Conservation (phyloP, 2,113 vertebrate species). For the Lepisosteus oculatus region DNA sequence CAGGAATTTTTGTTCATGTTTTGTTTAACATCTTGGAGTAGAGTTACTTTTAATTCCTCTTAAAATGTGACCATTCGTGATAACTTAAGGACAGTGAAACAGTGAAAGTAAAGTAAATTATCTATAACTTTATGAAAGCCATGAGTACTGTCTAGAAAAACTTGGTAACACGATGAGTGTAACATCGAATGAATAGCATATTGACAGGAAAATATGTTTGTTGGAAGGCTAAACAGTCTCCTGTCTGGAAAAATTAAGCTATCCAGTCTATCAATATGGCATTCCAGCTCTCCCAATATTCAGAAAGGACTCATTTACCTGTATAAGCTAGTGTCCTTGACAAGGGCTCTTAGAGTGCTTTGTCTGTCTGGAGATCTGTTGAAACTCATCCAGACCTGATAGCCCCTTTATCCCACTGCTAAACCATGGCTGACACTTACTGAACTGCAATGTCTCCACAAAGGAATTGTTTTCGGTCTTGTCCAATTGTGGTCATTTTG, state of each 20-base stretch:
- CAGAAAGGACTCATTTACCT: conserved; percentile 24
- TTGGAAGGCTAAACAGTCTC: conserved; percentile 40
- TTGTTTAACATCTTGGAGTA: no score
- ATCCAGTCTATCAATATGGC: conserved; percentile 35
- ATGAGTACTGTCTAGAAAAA: no score
- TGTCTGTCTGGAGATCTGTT: conserved; percentile 21
- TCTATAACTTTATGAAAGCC: no score
- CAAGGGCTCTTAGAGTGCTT: conserved; percentile 28
- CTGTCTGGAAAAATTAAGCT: conserved; percentile 43
- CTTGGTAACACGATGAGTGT: no score
- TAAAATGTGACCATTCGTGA: no score
- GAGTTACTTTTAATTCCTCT: no score
- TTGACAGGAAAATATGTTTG: no score
- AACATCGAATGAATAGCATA: no score
- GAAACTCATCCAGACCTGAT: conserved; percentile 19
- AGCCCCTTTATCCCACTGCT: background rate
- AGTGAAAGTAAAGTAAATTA: no score
- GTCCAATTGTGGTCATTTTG: conserved; percentile 15
- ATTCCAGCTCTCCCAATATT: conserved; percentile 27
- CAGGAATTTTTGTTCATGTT: no score
- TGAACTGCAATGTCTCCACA: conserved; percentile 18
- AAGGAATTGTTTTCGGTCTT: conserved; percentile 11
- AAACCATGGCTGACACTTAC: conserved; percentile 5
- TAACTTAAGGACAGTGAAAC: no score
- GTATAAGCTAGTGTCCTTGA: conserved; percentile 42